Evolutionary conservation across 2,113 vertebrate genomes (phyloP), one percentile per base, ranked within the genome.

Genomic region (Brachirus orientalis): DNA sequence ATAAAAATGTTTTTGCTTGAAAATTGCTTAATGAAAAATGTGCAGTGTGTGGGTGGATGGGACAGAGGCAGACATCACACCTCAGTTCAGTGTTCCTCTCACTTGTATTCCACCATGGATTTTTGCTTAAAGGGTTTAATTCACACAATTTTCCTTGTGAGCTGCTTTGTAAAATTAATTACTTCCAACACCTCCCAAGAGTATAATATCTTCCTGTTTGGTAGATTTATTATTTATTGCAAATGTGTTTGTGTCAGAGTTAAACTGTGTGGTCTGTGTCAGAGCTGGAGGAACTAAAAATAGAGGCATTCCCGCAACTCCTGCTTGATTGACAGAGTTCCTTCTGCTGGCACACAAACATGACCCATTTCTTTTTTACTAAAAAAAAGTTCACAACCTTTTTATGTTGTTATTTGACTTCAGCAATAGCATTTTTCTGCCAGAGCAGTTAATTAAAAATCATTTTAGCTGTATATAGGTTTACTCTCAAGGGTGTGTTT

Each of bases 281-380:
- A 69, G 51, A 65, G 70, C 83, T 69, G 46, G 64, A 63, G 68
- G 48, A 60, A 52, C 89, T 92, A 91, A 86, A 92, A 93, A 91
- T 93, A 92, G 90, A 85, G 43, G 48, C 83, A 55, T 80, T 85
- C 83, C 82, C 82, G 88, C 81, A 83, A 75, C 61, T 80, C 59
- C 36, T 57, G 58, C 78, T 75, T 89, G 88, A 92, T 74, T 90
- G 89, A 88, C 90, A 91, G 86, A 73, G 86, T 86, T 90, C 72
- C 63, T 89, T 80, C 86, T 61, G 45, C 66, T 75, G 76, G 82
- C 88, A 89, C 5, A 70, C 79, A 57, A 79, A 79, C 69, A 85
- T 69, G 80, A 85, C 82, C 90, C 79, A 82, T 73, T 89, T 90
- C 73, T 75, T 58, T 61, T 63, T 63, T 63, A 60, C 57, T 54